Conservation (phyloP, 2,888 invertebrate genomes). For the Rhorus exstirpatorius region DNA sequence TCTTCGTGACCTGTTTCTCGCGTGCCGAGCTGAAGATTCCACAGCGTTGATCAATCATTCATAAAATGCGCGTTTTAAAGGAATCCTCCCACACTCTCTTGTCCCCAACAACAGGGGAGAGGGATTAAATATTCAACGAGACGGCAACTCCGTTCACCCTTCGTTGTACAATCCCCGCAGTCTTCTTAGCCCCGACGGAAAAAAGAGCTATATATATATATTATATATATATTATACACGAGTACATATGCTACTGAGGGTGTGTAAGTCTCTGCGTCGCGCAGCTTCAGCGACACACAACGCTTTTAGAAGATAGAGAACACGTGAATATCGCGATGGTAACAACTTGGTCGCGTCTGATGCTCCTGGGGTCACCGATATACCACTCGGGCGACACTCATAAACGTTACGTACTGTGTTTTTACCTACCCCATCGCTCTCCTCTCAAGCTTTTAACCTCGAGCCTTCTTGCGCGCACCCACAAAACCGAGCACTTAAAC, state of each 20-base stretch:
- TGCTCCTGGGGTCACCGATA: constrained; percentile 16
- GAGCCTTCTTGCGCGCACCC: background rate
- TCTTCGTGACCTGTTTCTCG: constrained; percentile 23
- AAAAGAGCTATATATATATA: constrained; percentile 32
- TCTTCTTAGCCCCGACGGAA: constrained; percentile 61
- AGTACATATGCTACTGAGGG: too few relatives aligned
- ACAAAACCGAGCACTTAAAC: constrained; percentile 10
- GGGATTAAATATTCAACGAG: constrained; percentile 79
- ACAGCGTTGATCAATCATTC: constrained; percentile 76
- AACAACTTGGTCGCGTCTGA: constrained; percentile 29
- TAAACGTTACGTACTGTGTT: constrained; percentile 48
- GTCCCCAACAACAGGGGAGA: constrained; percentile 61
- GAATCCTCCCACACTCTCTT: constrained; percentile 74
- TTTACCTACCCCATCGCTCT: constrained; percentile 10
- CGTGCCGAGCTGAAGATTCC: constrained; percentile 31
- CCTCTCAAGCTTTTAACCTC: constrained; percentile 28
- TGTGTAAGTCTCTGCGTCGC: too few relatives aligned
- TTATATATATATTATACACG: too few relatives aligned
- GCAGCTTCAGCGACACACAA: too few relatives aligned
- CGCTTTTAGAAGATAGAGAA: constrained; percentile 3
- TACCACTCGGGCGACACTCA: constrained; percentile 38
- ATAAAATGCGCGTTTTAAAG: constrained; percentile 81
- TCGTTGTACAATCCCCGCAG: constrained; percentile 56
- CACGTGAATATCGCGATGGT: constrained; percentile 5
- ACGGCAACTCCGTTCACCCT: constrained; percentile 49